phyloP scores from a whole-genome alignment of 2,888 invertebrate genomes.

The Noctua comes region DNA sequence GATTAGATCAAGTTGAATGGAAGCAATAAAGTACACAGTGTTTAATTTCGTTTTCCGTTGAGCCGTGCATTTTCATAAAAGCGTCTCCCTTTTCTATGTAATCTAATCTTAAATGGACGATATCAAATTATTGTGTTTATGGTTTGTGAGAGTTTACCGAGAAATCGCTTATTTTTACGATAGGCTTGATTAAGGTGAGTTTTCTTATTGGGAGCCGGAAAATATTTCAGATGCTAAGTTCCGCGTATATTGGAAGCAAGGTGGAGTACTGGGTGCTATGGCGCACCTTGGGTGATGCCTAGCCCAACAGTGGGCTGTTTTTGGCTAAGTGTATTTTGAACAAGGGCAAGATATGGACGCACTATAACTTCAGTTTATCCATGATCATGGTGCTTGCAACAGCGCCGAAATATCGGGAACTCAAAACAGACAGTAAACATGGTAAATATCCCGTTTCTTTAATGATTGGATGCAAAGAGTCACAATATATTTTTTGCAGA shows the following conservation, averaged over 20 bases:
- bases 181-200: conserved; percentile 3
- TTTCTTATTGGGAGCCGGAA: not conserved
- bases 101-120: conserved; percentile 49
- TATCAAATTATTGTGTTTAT: conserved; percentile 45
- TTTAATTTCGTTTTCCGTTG: not conserved
- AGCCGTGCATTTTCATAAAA: not conserved
- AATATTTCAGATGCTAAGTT: not conserved
- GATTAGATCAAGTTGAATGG: not conserved
- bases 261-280: not conserved
- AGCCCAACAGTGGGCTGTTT: not conserved
- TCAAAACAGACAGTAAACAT: too few relatives aligned
- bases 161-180: conserved; percentile 23
- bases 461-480: too few relatives aligned
- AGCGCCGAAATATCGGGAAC: too few relatives aligned
- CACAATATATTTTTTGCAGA: too few relatives aligned
- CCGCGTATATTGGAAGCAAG: not conserved
- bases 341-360: not conserved
- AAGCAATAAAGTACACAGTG: not conserved
- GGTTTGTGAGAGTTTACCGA: conserved; percentile 29
- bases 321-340: not conserved
- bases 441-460: too few relatives aligned
- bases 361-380: too few relatives aligned
- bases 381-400: too few relatives aligned
- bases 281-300: not conserved
- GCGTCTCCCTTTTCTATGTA: conserved; percentile 27